Percentiles rank a stretch among this genome's conserved stretches.
Evolutionary conservation across 2,888 invertebrate genomes (phyloP).

Genomic region (Cheilosia vulpina): DNA sequence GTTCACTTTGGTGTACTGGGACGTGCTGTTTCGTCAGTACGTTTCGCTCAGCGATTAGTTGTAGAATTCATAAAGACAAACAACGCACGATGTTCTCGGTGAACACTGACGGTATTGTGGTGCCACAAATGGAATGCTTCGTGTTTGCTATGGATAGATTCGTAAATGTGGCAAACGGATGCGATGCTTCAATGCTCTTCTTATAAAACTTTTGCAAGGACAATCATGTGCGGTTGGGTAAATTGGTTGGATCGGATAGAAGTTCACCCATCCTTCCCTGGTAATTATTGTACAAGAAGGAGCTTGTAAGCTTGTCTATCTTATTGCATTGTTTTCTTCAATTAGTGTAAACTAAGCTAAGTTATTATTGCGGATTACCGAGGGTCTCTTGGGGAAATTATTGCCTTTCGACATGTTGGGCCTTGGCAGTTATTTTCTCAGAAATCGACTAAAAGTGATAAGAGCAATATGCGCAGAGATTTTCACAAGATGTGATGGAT

Average conservation of each 20-base stretch:
- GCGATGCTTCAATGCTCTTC: constrained; percentile 17
- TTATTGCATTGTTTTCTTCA: constrained; percentile 17
- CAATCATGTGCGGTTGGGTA: constrained; percentile 22
- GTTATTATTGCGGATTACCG: constrained; percentile 22
- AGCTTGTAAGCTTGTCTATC: constrained; percentile 31
- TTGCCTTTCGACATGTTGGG: too few species aligned
- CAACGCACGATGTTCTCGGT: constrained; percentile 33
- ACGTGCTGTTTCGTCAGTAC: constrained; percentile 6
- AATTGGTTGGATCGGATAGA: constrained; percentile 24
- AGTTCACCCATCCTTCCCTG: neutral
- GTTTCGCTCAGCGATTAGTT: constrained; percentile 39
- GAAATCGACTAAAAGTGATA: too few species aligned
- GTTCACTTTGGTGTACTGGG: constrained; percentile 24
- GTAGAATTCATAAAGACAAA: constrained; percentile 49
- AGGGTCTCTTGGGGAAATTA: neutral
- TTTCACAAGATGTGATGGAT: too few species aligned
- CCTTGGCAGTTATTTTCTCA: too few species aligned
- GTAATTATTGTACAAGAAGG: constrained; percentile 27
- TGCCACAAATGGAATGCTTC: constrained; percentile 8
- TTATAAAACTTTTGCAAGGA: constrained; percentile 23
- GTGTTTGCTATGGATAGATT: neutral
- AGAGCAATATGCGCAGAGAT: too few species aligned
- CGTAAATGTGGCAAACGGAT: constrained; percentile 1
- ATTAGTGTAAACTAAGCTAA: constrained; percentile 28
- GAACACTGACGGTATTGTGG: constrained; percentile 10